Conservation (phyloP, 2,888 invertebrate species). For the Coelogynopora nodosa region DNA sequence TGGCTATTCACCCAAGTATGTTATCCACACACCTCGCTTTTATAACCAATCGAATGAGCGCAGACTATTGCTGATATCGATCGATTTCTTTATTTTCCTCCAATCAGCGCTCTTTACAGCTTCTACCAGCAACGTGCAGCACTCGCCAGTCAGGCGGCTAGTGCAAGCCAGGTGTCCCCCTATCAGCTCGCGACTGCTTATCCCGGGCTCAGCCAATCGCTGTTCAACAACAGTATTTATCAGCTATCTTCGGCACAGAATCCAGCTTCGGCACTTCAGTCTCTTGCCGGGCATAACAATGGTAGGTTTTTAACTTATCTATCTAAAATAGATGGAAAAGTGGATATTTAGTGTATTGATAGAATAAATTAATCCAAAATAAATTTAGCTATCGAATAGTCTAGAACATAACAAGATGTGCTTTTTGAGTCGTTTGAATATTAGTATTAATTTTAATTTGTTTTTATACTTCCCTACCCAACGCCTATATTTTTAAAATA, state of each 20-base stretch:
- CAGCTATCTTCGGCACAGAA: neutral
- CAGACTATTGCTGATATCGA: too few species aligned
- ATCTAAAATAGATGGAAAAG: too few species aligned
- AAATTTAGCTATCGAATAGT: too few species aligned
- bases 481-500: too few species aligned
- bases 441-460: too few species aligned
- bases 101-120: neutral
- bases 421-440: too few species aligned
- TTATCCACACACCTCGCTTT: neutral
- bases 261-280: neutral
- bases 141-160: neutral
- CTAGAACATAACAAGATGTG: too few species aligned
- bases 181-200: neutral
- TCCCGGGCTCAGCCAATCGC: neutral
- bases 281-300: neutral
- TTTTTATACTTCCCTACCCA: too few species aligned
- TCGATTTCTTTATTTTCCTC: too few species aligned
- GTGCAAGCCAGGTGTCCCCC: neutral
- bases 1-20: neutral
- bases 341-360: too few species aligned
- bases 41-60: too few species aligned
- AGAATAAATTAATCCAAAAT: too few species aligned
- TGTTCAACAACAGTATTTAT: neutral
- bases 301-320: neutral
- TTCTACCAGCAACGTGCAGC: constrained; percentile 23